These are phyloP conservation scores for Drosophila rellima DNA, from an alignment of 2,888 invertebrate species.

Conservation along the genomic window DNA sequence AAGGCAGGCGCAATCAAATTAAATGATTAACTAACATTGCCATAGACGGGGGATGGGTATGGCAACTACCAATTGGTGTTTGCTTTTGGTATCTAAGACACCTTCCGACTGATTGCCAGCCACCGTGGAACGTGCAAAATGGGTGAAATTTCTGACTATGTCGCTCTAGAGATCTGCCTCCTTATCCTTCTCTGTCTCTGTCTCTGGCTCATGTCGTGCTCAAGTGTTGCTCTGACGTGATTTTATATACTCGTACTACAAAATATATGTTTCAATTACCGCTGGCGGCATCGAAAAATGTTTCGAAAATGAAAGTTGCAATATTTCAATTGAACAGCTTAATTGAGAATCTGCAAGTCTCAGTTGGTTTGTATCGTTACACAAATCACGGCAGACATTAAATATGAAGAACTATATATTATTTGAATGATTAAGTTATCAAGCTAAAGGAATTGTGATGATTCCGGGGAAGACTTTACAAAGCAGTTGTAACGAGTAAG, in stretches of 20 bases:
- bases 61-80: constrained; percentile 20
- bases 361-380: constrained; percentile 8
- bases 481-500: neutral
- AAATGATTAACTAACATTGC: constrained; percentile 78
- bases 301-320: constrained; percentile 75
- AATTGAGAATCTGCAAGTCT: constrained; percentile 50
- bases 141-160: constrained; percentile 71
- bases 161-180: constrained; percentile 9
- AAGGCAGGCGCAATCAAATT: constrained; percentile 72
- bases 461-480: neutral
- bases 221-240: constrained; percentile 66
- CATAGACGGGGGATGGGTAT: constrained; percentile 2
- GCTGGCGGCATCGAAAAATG: constrained; percentile 62
- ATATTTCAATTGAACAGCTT: constrained; percentile 71
- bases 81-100: constrained; percentile 27
- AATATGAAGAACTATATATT: constrained; percentile 43
- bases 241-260: constrained; percentile 67
- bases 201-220: constrained; percentile 54
- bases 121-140: constrained; percentile 70
- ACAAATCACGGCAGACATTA: constrained; percentile 11
- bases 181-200: neutral
- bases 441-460: neutral
- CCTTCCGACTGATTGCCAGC: constrained; percentile 15
- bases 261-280: constrained; percentile 80
- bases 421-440: constrained; percentile 1